Evolutionary conservation across 2,797 vertebrate genomes (phyloP).

Genomic region (Simalia tracyae): DNA sequence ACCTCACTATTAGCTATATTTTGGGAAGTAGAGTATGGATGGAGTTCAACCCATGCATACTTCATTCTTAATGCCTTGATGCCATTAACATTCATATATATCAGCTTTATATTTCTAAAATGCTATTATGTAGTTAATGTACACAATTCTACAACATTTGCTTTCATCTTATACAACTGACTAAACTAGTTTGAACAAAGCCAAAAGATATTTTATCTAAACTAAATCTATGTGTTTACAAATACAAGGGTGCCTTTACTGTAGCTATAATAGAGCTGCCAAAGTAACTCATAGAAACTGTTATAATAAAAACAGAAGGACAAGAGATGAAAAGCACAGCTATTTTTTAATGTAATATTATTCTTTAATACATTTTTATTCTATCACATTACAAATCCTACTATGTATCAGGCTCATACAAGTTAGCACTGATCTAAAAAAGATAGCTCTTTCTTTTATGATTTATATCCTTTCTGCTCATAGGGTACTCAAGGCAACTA

Average conservation of each 20-base stretch:
- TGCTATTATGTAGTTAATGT: constrained; percentile 77
- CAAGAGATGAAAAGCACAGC: neutral
- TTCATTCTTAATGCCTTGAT: constrained; percentile 82
- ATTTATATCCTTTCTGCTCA: neutral
- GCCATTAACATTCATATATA: constrained; percentile 83
- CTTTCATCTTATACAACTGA: neutral
- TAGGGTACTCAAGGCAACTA: neutral
- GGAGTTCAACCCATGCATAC: constrained; percentile 89
- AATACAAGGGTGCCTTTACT: constrained; percentile 5
- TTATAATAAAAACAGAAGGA: neutral
- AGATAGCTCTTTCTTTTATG: neutral
- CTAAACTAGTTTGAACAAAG: constrained; percentile 5
- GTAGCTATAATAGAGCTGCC: neutral
- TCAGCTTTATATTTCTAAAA: constrained; percentile 81
- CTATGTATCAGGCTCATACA: neutral
- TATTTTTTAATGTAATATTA: neutral
- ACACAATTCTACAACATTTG: constrained; percentile 78
- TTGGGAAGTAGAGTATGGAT: constrained; percentile 83
- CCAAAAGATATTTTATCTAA: constrained; percentile 34
- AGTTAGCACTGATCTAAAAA: neutral
- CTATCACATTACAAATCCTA: neutral
- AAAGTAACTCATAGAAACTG: neutral
- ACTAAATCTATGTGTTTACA: constrained; percentile 17
- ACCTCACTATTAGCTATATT: constrained; percentile 92
- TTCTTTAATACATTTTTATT: neutral